Conservation (phyloP, 2,113 vertebrate genomes). For the Anarrhichthys ocellatus region DNA sequence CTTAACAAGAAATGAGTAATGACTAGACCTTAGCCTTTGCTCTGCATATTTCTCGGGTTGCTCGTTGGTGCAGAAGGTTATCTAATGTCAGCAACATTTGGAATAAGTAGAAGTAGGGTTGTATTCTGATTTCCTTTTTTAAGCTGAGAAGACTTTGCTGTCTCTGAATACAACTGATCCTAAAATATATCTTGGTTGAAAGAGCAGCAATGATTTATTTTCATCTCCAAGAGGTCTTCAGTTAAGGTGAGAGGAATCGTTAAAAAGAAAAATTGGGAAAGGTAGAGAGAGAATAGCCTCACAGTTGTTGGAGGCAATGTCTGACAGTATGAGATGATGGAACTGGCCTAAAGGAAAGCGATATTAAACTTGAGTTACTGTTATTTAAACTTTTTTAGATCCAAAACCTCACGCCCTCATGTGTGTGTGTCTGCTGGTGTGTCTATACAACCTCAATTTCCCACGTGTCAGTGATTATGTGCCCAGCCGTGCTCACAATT, state of each 20-base stretch:
- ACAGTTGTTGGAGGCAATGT: background rate
- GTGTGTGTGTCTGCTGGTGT: slow-evolving; percentile 7
- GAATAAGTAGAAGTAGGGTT: background rate
- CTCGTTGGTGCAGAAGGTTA: background rate
- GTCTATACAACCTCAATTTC: slow-evolving; percentile 27
- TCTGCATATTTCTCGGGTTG: slow-evolving; percentile 2
- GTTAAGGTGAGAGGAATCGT: slow-evolving; percentile 11
- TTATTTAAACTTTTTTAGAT: background rate
- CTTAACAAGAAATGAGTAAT: slow-evolving; percentile 26
- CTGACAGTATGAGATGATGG: background rate
- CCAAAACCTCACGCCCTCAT: background rate
- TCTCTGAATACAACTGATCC: background rate
- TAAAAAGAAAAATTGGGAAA: background rate
- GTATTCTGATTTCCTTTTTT: background rate
- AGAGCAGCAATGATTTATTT: slow-evolving; percentile 31
- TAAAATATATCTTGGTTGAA: slow-evolving; percentile 3
- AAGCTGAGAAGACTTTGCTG: background rate
- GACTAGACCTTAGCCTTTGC: background rate
- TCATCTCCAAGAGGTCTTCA: slow-evolving; percentile 11
- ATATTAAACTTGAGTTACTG: background rate
- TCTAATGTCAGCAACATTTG: slow-evolving; percentile 1
- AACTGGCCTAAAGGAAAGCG: background rate
- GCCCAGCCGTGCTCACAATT: slow-evolving; percentile 28
- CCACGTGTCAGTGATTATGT: slow-evolving; percentile 35
- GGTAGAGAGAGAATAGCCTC: background rate